Conservation (phyloP, 2,113 vertebrate genomes). For the Vombatus ursinus region DNA sequence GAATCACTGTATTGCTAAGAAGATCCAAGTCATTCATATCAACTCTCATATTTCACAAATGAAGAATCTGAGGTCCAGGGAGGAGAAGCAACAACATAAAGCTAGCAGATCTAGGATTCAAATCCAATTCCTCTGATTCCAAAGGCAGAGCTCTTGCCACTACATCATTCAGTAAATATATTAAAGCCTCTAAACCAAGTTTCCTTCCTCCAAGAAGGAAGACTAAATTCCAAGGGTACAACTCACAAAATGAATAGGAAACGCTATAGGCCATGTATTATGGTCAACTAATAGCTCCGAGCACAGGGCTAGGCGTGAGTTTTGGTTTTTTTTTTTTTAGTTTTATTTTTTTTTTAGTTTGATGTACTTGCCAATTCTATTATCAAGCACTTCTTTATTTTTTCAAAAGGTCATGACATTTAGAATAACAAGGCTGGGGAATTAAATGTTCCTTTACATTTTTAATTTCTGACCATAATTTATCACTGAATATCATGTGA, state of each 20-base stretch:
- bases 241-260: constrained; percentile 37
- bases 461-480: constrained; percentile 77
- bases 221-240: neutral
- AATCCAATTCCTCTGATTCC: neutral
- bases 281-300: constrained; percentile 47
- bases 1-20: neutral
- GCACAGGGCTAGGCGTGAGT: constrained; percentile 29
- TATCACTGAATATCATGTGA: constrained; percentile 71
- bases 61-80: neutral
- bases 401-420: constrained; percentile 75
- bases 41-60: neutral
- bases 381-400: constrained; percentile 23
- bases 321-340: constrained; percentile 34
- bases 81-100: neutral
- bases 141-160: neutral
- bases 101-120: neutral
- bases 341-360: constrained; percentile 66
- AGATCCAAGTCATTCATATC: neutral
- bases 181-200: neutral
- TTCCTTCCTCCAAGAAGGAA: neutral
- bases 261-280: constrained; percentile 15
- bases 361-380: constrained; percentile 71
- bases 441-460: constrained; percentile 76
- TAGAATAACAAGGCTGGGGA: constrained; percentile 72
- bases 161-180: neutral